Evolutionary conservation across 2,113 vertebrate genomes (phyloP).

Genomic region (Setophaga kirtlandii): DNA sequence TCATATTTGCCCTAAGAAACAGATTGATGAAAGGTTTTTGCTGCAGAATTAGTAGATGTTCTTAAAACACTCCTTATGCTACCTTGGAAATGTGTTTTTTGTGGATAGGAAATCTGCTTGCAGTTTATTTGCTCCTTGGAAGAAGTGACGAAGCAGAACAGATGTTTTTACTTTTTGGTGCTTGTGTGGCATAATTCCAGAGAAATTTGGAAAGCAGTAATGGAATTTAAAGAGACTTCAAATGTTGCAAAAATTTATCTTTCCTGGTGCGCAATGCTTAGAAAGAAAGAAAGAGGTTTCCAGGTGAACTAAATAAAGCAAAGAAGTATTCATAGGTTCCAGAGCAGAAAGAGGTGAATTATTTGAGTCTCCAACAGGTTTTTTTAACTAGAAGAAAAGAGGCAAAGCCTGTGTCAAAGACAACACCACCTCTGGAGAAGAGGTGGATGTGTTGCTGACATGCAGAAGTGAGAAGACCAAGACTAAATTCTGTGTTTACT

Average conservation of each 20-base stretch:
- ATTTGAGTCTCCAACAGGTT: neutral
- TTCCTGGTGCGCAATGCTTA: neutral
- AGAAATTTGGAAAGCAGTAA: neutral
- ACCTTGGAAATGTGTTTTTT: conserved; percentile 12
- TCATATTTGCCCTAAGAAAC: neutral
- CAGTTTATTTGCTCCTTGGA: conserved; percentile 38
- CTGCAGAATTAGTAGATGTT: neutral
- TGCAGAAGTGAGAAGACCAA: neutral
- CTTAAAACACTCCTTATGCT: conserved; percentile 12
- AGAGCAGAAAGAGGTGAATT: neutral
- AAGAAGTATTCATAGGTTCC: neutral
- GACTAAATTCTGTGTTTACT: neutral
- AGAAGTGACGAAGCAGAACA: conserved; percentile 17
- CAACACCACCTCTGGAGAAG: neutral
- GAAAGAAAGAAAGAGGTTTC: neutral
- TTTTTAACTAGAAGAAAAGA: neutral
- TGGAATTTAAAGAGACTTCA: neutral
- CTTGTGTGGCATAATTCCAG: neutral
- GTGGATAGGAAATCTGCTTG: conserved; percentile 20
- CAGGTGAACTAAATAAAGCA: neutral
- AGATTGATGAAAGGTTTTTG: neutral
- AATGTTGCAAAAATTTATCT: neutral
- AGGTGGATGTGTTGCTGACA: neutral
- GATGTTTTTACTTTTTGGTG: conserved; percentile 38
- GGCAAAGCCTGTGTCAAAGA: neutral